Conservation (phyloP, 2,113 vertebrate genomes). For the Macrotus californicus region DNA sequence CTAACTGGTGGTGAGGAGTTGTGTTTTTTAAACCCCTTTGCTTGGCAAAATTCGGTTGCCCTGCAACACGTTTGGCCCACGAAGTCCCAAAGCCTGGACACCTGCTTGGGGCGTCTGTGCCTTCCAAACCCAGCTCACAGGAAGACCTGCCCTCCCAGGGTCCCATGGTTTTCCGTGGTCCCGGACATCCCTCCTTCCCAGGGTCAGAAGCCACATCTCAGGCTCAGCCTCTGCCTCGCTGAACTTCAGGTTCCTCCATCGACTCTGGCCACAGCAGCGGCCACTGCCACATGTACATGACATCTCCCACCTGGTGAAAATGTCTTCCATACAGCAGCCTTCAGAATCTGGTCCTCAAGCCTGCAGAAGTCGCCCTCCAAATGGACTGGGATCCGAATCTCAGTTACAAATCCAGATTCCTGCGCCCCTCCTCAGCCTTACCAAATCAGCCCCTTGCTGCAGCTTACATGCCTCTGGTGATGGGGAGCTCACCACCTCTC, state of each 20-base stretch:
- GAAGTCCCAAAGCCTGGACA: not conserved
- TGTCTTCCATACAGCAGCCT: not conserved
- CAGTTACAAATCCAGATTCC: not conserved
- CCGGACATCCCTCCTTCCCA: not conserved
- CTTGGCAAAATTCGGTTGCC: not conserved
- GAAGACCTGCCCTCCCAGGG: not conserved
- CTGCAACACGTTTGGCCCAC: not conserved
- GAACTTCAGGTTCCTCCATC: not conserved
- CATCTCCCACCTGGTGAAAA: not conserved
- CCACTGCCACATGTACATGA: accelerated
- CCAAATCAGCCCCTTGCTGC: not conserved
- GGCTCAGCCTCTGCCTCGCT: not conserved
- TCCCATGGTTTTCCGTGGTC: not conserved
- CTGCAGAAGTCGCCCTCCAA: not conserved
- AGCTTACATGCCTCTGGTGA: not conserved
- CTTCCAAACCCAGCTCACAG: not conserved
- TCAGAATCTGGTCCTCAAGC: not conserved
- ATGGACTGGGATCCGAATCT: not conserved
- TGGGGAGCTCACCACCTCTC: not conserved
- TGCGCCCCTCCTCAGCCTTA: not conserved
- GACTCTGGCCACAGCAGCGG: not conserved
- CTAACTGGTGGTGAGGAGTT: not conserved
- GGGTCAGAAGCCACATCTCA: no score
- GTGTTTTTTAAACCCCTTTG: not conserved
- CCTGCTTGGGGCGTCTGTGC: not conserved